A percentile compares a stretch with the other conserved stretches of the same genome.
Conservation (phyloP, 2,113 vertebrate genomes). For the Heterocephalus glaber region DNA sequence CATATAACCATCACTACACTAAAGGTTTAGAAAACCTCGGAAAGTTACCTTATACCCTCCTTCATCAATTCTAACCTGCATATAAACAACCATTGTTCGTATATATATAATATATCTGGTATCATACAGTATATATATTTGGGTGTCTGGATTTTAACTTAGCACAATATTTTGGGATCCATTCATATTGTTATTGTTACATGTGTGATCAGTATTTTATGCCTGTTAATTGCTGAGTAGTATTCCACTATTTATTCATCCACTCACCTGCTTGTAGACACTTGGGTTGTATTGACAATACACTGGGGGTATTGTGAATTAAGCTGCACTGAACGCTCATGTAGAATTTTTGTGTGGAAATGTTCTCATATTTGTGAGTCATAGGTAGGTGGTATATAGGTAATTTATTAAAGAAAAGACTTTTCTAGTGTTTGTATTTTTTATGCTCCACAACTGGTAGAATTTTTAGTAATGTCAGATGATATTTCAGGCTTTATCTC, state of each 20-base stretch:
- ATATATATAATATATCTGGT: neutral
- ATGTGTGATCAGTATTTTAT: neutral
- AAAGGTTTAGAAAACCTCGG: neutral
- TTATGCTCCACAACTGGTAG: neutral
- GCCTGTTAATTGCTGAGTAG: neutral
- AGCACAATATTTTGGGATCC: neutral
- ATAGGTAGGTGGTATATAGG: neutral
- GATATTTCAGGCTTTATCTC: neutral
- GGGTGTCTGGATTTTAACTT: neutral
- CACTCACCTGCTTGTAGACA: neutral
- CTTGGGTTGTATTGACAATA: neutral
- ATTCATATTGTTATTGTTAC: neutral
- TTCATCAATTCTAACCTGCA: neutral
- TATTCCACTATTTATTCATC: neutral
- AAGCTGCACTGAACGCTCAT: neutral
- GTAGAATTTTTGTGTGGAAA: neutral
- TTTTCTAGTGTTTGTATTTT: slow-evolving; percentile 22
- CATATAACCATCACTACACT: neutral
- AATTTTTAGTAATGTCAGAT: slow-evolving; percentile 21
- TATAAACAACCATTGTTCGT: neutral
- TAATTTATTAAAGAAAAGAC: neutral
- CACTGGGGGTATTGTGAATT: neutral
- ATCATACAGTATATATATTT: neutral
- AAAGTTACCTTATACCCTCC: neutral
- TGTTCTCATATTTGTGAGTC: neutral